Percentiles rank a stretch among this genome's conserved stretches.
phyloP scores from a whole-genome alignment of 2,888 invertebrate species.

The Norana najaformis region DNA sequence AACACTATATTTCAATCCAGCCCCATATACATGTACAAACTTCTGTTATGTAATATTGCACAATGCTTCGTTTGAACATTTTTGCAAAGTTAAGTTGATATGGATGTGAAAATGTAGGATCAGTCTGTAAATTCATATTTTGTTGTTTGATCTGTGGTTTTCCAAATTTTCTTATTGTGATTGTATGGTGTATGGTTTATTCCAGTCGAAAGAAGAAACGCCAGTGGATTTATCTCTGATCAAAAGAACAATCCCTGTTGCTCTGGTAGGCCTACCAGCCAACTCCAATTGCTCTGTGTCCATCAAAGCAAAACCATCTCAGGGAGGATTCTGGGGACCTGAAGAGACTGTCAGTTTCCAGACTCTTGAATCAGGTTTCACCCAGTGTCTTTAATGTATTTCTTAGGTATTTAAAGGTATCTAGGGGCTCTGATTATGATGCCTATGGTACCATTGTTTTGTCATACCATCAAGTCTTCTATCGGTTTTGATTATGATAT shows the following conservation, averaged over 20 bases:
- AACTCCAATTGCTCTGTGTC: neutral
- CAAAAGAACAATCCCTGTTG: neutral
- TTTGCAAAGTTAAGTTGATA: neutral
- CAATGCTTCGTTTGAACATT: neutral
- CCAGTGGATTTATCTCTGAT: neutral
- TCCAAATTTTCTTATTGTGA: neutral
- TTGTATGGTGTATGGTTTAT: neutral
- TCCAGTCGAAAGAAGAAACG: conserved; percentile 5
- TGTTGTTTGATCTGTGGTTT: neutral
- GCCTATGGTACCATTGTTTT: neutral
- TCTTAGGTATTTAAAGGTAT: neutral
- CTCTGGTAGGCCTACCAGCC: neutral
- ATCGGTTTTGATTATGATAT: neutral
- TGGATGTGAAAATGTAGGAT: neutral
- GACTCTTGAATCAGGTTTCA: conserved; percentile 17
- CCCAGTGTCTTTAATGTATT: neutral
- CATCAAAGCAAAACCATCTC: neutral
- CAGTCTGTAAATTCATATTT: neutral
- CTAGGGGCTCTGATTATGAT: neutral
- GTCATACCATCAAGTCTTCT: too few species aligned
- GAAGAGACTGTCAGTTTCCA: neutral
- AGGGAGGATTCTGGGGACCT: conserved; percentile 23
- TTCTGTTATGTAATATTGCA: neutral
- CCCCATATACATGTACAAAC: neutral
- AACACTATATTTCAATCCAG: neutral